Conservation (phyloP, 2,888 invertebrate genomes). For the Graphium colonna region DNA sequence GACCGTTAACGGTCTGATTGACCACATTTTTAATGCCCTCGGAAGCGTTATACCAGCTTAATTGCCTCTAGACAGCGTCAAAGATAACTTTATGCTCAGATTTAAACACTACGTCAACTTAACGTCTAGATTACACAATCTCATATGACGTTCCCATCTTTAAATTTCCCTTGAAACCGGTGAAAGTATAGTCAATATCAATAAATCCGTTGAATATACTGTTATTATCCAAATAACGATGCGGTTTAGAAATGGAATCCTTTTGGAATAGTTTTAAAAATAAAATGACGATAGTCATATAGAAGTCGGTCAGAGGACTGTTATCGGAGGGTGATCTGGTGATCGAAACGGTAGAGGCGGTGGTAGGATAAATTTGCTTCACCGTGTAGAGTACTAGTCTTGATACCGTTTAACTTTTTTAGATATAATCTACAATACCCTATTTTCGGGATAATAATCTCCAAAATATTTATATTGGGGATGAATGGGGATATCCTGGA, state of each 20-base stretch:
- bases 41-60: conserved; percentile 6
- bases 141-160: conserved; percentile 24
- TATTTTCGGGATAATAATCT: too few relatives aligned
- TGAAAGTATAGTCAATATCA: neutral
- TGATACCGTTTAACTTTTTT: too few relatives aligned
- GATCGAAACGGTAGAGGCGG: neutral
- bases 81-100: conserved; percentile 34
- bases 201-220: neutral
- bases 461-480: too few relatives aligned
- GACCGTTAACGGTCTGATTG: conserved; percentile 12
- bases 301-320: neutral
- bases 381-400: too few relatives aligned
- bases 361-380: neutral
- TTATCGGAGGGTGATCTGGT: neutral
- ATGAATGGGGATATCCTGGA: too few relatives aligned
- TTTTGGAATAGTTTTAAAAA: neutral
- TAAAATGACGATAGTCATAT: neutral
- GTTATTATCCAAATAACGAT: neutral
- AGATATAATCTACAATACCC: too few relatives aligned
- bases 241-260: neutral
- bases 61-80: conserved; percentile 12
- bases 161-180: neutral
- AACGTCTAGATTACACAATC: conserved; percentile 34
- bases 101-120: conserved; percentile 34
- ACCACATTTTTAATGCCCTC: conserved; percentile 4